Percentiles rank a stretch among this genome's conserved stretches.
phyloP scores from a whole-genome alignment of 1,140 invertebrate genomes.

The Samia ricini region DNA sequence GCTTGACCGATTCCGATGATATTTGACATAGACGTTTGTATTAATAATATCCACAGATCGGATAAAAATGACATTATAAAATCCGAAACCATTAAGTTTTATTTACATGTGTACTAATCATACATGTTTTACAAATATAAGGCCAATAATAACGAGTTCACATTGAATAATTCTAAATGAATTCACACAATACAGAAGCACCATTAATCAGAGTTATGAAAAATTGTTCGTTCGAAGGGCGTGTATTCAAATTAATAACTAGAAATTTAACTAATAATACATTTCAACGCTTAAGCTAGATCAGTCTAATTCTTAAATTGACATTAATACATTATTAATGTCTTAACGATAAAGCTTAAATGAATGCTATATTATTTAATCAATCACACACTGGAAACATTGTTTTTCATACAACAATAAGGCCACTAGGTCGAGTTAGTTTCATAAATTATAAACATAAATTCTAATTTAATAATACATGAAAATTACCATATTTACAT shows the following conservation, averaged over 20 bases:
- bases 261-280: conserved; percentile 65
- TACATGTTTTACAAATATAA: neutral
- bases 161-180: neutral
- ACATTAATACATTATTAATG: conserved; percentile 57
- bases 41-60: no score
- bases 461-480: no score
- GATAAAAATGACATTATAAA: no score
- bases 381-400: conserved; percentile 72
- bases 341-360: conserved; percentile 72
- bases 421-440: conserved; percentile 52
- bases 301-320: conserved; percentile 78
- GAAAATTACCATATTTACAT: no score
- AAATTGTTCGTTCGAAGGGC: conserved; percentile 45
- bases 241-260: conserved; percentile 39
- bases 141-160: neutral
- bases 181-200: neutral
- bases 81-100: no score
- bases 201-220: conserved; percentile 21
- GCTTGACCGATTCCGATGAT: no score
- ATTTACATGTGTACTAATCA: no score
- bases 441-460: conserved; percentile 4
- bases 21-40: no score
- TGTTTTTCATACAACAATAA: conserved; percentile 57
- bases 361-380: conserved; percentile 60
- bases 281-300: conserved; percentile 74